Conservation (phyloP, 1,140 invertebrate species). For the Saccostrea glomerata region DNA sequence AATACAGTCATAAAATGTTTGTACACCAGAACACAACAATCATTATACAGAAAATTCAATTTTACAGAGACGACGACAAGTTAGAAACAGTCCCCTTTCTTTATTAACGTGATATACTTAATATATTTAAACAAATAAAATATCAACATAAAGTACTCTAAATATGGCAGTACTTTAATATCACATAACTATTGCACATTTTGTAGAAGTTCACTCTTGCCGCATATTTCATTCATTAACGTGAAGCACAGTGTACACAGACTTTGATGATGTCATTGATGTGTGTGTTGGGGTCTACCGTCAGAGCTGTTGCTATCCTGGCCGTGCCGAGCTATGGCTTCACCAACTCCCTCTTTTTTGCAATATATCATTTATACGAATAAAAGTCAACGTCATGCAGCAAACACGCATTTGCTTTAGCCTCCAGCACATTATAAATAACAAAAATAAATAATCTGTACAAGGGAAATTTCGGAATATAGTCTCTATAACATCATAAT, state of each 20-base stretch:
- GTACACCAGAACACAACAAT: constrained; percentile 28
- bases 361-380: constrained; percentile 10
- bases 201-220: constrained; percentile 13
- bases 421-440: constrained; percentile 52
- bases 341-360: background rate
- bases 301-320: constrained; percentile 19
- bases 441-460: constrained; percentile 60
- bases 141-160: constrained; percentile 30
- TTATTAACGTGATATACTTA: background rate
- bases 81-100: constrained; percentile 33
- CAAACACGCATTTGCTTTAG: constrained; percentile 53
- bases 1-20: constrained; percentile 2
- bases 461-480: constrained; percentile 59
- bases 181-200: constrained; percentile 46
- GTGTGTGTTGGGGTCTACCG: background rate
- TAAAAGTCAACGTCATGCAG: constrained; percentile 42
- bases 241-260: constrained; percentile 29
- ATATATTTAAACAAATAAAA: constrained; percentile 23
- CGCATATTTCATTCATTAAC: constrained; percentile 22
- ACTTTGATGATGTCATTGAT: constrained; percentile 7
- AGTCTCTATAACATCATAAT: constrained; percentile 52
- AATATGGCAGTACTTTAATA: constrained; percentile 39
- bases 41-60: constrained; percentile 1
- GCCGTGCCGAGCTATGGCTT: constrained; percentile 51
- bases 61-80: constrained; percentile 1